Evolutionary conservation across 2,888 invertebrate genomes (phyloP).

Genomic region (Eupithecia tripunctaria): DNA sequence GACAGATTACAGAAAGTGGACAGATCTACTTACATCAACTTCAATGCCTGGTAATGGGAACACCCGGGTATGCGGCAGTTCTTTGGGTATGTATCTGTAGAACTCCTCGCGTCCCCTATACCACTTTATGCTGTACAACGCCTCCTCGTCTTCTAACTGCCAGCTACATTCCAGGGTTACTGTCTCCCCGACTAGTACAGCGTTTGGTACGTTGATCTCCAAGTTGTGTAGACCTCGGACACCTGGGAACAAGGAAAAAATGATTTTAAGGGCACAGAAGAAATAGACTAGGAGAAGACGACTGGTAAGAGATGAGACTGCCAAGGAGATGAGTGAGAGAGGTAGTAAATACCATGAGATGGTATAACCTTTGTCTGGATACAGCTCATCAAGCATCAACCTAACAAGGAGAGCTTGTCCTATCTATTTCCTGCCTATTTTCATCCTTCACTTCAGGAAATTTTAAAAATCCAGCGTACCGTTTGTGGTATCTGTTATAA

Average conservation of each 20-base stretch:
- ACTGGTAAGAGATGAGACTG: not conserved
- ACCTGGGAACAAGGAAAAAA: constrained; percentile 65
- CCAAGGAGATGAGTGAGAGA: not conserved
- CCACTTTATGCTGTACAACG: constrained; percentile 92
- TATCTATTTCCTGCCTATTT: no score
- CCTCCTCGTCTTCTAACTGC: constrained; percentile 88
- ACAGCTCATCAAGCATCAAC: no score
- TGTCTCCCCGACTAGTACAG: constrained; percentile 88
- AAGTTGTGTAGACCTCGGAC: constrained; percentile 87
- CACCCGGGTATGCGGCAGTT: constrained; percentile 89
- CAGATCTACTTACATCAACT: constrained; percentile 88
- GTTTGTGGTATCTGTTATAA: no score
- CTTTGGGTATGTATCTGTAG: constrained; percentile 92
- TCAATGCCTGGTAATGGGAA: constrained; percentile 88
- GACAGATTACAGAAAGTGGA: not conserved
- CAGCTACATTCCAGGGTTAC: constrained; percentile 90
- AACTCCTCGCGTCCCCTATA: constrained; percentile 91
- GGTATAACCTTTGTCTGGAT: no score
- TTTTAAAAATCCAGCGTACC: no score
- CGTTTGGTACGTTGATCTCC: constrained; percentile 88
- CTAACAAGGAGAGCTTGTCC: no score
- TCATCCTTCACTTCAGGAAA: no score
- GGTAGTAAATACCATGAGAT: not conserved
- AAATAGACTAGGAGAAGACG: not conserved
- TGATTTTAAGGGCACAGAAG: not conserved